Evolutionary conservation across 1,140 invertebrate species (phyloP).

Genomic region (Nasonia longicornis): DNA sequence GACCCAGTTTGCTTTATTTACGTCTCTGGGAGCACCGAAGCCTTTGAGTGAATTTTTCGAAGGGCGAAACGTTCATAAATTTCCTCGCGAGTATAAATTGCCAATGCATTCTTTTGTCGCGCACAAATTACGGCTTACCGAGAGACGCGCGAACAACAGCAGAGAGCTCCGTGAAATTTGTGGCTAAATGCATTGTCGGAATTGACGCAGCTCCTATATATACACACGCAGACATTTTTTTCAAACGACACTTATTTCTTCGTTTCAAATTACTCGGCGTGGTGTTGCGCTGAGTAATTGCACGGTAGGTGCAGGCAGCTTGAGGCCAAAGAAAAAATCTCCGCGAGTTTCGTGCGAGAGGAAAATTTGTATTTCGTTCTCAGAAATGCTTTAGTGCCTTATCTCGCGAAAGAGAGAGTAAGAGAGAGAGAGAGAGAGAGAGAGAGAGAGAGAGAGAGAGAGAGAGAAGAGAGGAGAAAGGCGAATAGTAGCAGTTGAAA

Average conservation of each 20-base stretch:
- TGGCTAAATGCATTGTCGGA: not conserved
- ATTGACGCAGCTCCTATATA: not conserved
- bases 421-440: no score
- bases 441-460: no score
- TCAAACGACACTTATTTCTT: slow-evolving; percentile 19
- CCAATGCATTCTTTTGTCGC: not conserved
- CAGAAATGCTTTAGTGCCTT: slow-evolving; percentile 24
- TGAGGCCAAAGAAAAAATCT: slow-evolving; percentile 1
- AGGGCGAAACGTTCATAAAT: not conserved
- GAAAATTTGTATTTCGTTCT: slow-evolving; percentile 45
- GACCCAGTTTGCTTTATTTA: not conserved
- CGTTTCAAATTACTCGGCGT: slow-evolving; percentile 30
- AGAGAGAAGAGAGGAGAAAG: no score
- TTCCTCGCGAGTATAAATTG: not conserved
- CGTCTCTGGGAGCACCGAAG: not conserved
- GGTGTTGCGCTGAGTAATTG: slow-evolving; percentile 33
- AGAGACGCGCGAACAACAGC: not conserved
- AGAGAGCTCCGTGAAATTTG: not conserved
- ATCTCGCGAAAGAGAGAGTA: not conserved
- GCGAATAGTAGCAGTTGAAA: slow-evolving; percentile 23
- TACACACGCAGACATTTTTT: not conserved
- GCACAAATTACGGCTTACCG: not conserved
- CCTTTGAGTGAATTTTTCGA: not conserved
- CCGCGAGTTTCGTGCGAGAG: slow-evolving; percentile 29
- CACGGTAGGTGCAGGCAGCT: slow-evolving; percentile 12